Percentiles rank a stretch among this genome's conserved stretches.
Conservation (phyloP, 2,113 vertebrate genomes). For the Mustela nigripes region DNA sequence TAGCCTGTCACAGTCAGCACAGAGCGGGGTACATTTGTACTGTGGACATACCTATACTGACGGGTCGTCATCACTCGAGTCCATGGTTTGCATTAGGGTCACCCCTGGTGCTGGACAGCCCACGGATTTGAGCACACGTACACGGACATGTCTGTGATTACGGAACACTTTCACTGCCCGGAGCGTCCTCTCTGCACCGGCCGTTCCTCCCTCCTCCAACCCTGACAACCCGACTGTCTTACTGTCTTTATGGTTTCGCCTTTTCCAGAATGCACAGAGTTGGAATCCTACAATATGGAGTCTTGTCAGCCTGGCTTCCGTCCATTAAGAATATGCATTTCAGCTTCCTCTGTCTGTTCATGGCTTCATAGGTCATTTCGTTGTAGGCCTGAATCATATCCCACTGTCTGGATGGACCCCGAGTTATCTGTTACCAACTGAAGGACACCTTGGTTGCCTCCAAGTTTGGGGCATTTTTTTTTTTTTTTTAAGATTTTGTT, state of each 20-base stretch:
- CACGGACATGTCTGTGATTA: background rate
- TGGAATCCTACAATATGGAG: background rate
- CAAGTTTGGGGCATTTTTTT: background rate
- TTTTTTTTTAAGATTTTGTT: background rate
- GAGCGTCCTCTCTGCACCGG: no score
- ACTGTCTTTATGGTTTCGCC: background rate
- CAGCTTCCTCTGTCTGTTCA: background rate
- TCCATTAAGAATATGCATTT: background rate
- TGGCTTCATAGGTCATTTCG: background rate
- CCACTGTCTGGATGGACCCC: background rate
- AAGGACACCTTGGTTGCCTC: background rate
- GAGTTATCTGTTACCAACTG: background rate
- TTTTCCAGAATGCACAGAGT: background rate
- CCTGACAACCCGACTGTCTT: background rate
- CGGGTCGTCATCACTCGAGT: rapidly evolving
- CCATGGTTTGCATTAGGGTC: rapidly evolving
- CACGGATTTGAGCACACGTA: no score
- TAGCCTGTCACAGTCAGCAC: background rate
- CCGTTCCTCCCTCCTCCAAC: background rate
- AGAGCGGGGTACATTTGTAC: rapidly evolving
- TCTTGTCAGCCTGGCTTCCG: background rate
- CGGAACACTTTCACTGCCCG: background rate
- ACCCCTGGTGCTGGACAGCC: background rate
- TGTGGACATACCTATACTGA: background rate
- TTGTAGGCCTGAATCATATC: background rate